Conservation (phyloP, 2,113 vertebrate species). For the Myanophis thanlyinensis region DNA sequence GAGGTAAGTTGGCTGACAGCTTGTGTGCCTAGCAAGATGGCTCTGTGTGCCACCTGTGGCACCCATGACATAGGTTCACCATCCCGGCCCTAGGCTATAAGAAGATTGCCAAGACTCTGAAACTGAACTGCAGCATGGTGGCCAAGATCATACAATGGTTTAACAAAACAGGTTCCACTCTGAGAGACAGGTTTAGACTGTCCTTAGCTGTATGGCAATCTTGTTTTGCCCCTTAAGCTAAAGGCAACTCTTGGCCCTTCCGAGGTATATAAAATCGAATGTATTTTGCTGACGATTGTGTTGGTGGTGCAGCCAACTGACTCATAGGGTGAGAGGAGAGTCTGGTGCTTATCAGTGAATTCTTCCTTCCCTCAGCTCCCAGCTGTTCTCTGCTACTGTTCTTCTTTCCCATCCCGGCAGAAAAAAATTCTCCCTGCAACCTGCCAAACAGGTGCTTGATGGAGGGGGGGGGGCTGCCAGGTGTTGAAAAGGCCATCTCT, state of each 20-base stretch:
- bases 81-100: too few species aligned
- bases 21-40: too few species aligned
- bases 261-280: background rate
- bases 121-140: too few species aligned
- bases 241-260: background rate
- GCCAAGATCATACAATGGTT: too few species aligned
- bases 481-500: background rate
- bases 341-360: background rate
- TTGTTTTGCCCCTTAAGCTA: background rate
- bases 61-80: too few species aligned
- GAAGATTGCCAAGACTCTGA: too few species aligned
- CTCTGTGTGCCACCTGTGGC: too few species aligned
- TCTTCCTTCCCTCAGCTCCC: background rate
- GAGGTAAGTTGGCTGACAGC: too few species aligned
- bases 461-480: background rate
- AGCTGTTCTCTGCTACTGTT: background rate
- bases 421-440: background rate
- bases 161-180: too few species aligned
- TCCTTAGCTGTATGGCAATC: background rate
- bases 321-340: background rate
- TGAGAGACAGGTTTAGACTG: background rate
- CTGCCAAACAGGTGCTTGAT: background rate
- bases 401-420: background rate
- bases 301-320: background rate
- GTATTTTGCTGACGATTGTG: background rate